Evolutionary conservation across 2,113 vertebrate species (phyloP), one percentile per base, ranked within the genome.

Genomic region (Cochlearius cochlearius): DNA sequence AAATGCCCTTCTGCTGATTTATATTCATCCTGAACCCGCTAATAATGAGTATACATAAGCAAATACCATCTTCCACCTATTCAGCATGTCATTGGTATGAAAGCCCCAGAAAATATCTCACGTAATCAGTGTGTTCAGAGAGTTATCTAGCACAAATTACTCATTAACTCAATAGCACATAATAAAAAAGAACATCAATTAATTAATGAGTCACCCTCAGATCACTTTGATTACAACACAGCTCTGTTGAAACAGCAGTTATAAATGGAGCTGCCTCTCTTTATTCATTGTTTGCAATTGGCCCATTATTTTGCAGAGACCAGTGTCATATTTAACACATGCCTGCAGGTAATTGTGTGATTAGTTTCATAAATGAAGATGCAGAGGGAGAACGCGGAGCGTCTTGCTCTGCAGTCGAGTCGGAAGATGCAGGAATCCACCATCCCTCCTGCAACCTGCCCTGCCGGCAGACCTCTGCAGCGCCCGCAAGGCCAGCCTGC

Each of bases 181-280:
- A 98, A 98, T 98, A 98, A 98, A 98, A 98, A 98, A 97, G 97
- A 98, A 98, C 97, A 98, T 98, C 98, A 98, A 98, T 98, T 98
- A 98, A 98, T 98, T 98, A 98, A 98, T 98, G 97, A 98, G 96
- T 98, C 97, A 98, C 95, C 97, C 97, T 98, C 95, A 96, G 97
- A 98, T 98, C 96, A 86, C 98, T 97, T 89, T 97, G 98, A 98
- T 98, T 98, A 98, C 97, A 97, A 96, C 88, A 84, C 88, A 82
- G 94, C 95, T 96, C 92, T 87, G 96, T 96, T 94, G 98, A 96
- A 97, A 97, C 78, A 95, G 93, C 80, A 23, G 92, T 97, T 98
- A 97, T 96, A 97, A 98, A 98, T 96, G 94, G 92, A 95, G 96
- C 93, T 96, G 80, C 91, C 87, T 96, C 95, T 94, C 94, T 96